Percentiles rank a stretch among this genome's conserved stretches.
phyloP scores from a whole-genome alignment of 2,888 invertebrate species.

The Andrena fulva region DNA sequence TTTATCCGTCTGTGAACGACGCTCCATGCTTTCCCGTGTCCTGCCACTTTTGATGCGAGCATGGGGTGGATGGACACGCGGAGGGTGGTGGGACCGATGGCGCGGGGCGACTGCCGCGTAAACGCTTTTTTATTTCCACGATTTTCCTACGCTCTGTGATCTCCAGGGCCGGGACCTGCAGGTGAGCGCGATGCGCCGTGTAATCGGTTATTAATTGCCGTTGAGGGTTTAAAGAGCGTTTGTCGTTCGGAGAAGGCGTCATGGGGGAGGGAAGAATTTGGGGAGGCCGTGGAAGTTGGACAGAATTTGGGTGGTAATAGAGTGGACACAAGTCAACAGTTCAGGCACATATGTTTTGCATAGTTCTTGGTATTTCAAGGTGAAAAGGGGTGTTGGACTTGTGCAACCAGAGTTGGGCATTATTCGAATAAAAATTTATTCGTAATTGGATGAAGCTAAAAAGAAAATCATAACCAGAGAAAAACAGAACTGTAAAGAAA shows the following conservation, averaged over 20 bases:
- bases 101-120: constrained; percentile 56
- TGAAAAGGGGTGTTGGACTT: too few species aligned
- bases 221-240: constrained; percentile 1
- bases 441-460: too few species aligned
- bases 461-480: too few species aligned
- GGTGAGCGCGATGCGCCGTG: constrained; percentile 45
- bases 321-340: too few species aligned
- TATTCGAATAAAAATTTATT: too few species aligned
- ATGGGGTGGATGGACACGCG: constrained; percentile 22
- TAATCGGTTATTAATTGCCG: constrained; percentile 64
- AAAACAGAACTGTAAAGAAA: too few species aligned
- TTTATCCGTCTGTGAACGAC: constrained; percentile 67
- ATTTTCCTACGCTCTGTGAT: constrained; percentile 43
- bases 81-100: constrained; percentile 5
- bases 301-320: too few species aligned
- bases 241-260: not conserved
- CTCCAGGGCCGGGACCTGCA: constrained; percentile 37
- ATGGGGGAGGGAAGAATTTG: not conserved
- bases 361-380: too few species aligned
- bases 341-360: too few species aligned
- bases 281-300: not conserved
- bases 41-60: constrained; percentile 53
- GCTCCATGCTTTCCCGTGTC: constrained; percentile 60
- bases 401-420: too few species aligned
- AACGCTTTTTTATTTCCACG: constrained; percentile 70